Evolutionary conservation across 2,888 invertebrate genomes (phyloP).

Genomic region (Rapana venosa): DNA sequence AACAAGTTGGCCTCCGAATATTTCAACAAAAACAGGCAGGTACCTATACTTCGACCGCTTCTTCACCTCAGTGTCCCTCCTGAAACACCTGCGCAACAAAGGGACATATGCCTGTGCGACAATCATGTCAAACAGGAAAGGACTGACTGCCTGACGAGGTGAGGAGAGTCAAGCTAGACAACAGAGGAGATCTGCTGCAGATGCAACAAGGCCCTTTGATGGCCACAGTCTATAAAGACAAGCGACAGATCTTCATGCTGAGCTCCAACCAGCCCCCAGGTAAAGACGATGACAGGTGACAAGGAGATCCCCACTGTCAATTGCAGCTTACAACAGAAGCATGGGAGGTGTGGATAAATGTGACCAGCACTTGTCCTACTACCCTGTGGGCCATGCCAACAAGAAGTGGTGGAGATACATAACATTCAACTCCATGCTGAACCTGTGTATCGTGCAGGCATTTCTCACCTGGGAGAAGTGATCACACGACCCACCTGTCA

Average conservation of each 20-base stretch:
- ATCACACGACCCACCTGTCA: too few relatives aligned
- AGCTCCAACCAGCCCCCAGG: conserved; percentile 14
- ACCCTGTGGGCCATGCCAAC: too few relatives aligned
- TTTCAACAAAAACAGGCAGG: neutral
- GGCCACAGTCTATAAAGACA: conserved; percentile 27
- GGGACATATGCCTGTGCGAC: conserved; percentile 10
- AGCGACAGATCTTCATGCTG: conserved; percentile 8
- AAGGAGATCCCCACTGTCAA: conserved; percentile 30
- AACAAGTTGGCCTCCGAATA: neutral
- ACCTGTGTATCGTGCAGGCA: too few relatives aligned
- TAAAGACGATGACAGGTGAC: neutral
- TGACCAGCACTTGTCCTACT: too few relatives aligned
- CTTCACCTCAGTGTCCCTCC: neutral
- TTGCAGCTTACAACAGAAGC: neutral
- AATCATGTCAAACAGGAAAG: conserved; percentile 16
- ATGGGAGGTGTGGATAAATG: too few relatives aligned
- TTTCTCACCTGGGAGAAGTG: too few relatives aligned
- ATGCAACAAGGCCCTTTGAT: conserved; percentile 2
- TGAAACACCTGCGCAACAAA: neutral
- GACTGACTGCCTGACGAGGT: neutral
- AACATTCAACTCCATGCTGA: too few relatives aligned
- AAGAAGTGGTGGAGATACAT: too few relatives aligned
- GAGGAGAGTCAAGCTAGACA: neutral
- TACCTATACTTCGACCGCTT: neutral
- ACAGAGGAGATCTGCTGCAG: conserved; percentile 5